A percentile compares a stretch with the other conserved stretches of the same genome.
Conservation (phyloP, 2,888 invertebrate genomes). For the Ormyrus pomaceus region DNA sequence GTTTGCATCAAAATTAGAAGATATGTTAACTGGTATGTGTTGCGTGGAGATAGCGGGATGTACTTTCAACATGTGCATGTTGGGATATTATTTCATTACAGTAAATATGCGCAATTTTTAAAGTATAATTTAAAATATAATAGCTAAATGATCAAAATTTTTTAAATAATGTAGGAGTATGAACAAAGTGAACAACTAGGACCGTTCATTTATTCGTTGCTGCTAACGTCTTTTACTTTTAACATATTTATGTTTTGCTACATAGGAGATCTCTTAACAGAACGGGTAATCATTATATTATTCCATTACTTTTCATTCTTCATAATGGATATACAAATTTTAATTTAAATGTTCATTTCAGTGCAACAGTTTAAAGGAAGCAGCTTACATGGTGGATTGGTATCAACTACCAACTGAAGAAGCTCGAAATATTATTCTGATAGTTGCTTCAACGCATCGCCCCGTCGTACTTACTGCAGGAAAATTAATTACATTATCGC, state of each 20-base stretch:
- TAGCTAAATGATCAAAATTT: background rate
- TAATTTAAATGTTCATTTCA: background rate
- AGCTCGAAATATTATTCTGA: background rate
- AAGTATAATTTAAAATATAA: background rate
- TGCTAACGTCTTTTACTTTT: constrained; percentile 22
- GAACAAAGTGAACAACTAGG: background rate
- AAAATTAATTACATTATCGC: background rate
- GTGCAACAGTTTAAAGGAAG: background rate
- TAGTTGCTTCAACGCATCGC: background rate
- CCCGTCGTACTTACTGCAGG: constrained; percentile 12
- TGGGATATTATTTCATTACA: constrained; percentile 53
- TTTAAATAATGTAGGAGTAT: background rate
- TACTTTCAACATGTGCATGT: constrained; percentile 55
- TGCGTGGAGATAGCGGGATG: constrained; percentile 48
- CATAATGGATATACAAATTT: background rate
- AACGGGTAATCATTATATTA: background rate
- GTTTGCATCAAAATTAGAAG: constrained; percentile 31
- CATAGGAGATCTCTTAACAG: constrained; percentile 39
- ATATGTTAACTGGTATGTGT: constrained; percentile 32
- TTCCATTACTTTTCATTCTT: background rate
- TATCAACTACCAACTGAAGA: background rate
- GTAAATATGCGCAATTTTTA: constrained; percentile 18
- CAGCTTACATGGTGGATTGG: constrained; percentile 5
- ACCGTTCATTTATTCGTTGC: background rate
- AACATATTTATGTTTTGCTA: constrained; percentile 43